Evolutionary conservation across 2,888 invertebrate genomes (phyloP).

Genomic region (Spilarctia lutea): DNA sequence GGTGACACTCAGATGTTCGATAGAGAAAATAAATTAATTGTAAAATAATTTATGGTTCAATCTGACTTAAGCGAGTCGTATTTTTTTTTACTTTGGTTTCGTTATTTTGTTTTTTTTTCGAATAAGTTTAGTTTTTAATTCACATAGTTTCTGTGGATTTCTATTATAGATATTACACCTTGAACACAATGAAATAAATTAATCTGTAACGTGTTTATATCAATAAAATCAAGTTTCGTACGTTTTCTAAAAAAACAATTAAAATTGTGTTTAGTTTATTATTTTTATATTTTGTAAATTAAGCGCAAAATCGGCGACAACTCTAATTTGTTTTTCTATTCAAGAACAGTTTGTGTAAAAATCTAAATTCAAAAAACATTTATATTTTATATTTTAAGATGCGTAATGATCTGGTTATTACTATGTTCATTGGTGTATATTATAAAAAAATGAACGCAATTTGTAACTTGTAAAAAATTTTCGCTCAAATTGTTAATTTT

Average conservation of each 20-base stretch:
- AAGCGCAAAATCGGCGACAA: background rate
- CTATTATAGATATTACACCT: background rate
- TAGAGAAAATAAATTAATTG: background rate
- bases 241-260: background rate
- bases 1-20: constrained; percentile 30
- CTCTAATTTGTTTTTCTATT: background rate
- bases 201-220: background rate
- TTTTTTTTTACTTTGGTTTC: background rate
- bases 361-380: background rate
- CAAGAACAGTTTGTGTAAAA: background rate
- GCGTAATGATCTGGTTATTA: background rate
- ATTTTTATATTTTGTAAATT: background rate
- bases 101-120: background rate
- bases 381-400: background rate
- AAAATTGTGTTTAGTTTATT: background rate
- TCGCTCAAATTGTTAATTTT: background rate
- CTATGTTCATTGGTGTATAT: background rate
- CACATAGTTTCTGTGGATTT: background rate
- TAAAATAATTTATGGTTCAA: constrained; percentile 2
- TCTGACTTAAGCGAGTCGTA: background rate
- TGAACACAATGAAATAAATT: background rate
- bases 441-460: background rate
- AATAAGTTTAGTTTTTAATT: background rate
- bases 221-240: background rate
- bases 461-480: background rate